Percentiles rank a stretch among this genome's conserved stretches.
Evolutionary conservation across 2,113 vertebrate genomes (phyloP).

Genomic region (Otis tarda): DNA sequence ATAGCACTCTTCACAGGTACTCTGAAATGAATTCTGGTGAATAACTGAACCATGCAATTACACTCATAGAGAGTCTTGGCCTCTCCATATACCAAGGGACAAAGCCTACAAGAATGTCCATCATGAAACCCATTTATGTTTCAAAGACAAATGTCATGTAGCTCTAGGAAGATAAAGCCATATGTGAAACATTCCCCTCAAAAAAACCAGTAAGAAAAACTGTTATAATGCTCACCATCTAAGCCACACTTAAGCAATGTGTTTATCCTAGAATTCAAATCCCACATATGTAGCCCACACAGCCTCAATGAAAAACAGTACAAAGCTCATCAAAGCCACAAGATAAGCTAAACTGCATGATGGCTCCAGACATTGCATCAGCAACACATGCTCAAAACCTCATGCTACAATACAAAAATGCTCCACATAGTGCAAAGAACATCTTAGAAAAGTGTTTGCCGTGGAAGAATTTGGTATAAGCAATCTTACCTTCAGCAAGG

Average conservation of each 20-base stretch:
- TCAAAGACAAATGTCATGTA: accelerated
- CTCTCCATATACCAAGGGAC: background rate
- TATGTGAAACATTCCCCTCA: accelerated
- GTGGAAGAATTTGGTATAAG: accelerated
- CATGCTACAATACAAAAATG: accelerated
- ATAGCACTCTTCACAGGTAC: background rate
- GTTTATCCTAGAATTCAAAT: background rate
- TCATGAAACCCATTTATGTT: background rate
- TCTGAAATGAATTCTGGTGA: constrained; percentile 17
- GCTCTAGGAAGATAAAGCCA: background rate
- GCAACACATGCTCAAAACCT: background rate
- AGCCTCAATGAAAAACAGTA: background rate
- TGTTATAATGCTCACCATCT: background rate
- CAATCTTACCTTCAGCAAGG: background rate
- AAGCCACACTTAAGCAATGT: background rate
- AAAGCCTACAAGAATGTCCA: background rate
- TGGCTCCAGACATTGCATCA: background rate
- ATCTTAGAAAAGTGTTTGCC: accelerated
- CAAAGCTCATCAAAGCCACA: background rate
- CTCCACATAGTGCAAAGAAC: background rate
- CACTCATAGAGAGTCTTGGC: background rate
- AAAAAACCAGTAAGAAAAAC: background rate
- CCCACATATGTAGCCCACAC: accelerated
- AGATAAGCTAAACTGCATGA: background rate
- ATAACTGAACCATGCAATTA: background rate